Base-by-base conservation (phyloP, 2,113 vertebrate genomes). In the Callipepla squamata region DNA sequence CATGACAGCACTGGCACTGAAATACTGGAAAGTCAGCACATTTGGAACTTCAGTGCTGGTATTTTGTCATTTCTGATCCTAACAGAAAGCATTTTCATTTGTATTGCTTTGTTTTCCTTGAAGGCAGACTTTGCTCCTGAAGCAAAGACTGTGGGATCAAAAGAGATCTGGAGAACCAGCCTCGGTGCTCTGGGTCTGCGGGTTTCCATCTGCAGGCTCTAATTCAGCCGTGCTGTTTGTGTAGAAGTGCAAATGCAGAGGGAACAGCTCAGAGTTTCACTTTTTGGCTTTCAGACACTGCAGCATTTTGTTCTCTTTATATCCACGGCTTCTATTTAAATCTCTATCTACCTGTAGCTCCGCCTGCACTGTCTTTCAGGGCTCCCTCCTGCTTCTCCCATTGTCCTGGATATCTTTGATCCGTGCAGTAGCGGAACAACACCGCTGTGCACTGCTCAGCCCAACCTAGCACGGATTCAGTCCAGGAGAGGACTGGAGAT, bases 201-300 rank as follows among this genome's bases (percentile, higher is more conserved):
- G 11, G n/a, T 89, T 93, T 62, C 55, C 55, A 76, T 85, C 74
- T 87, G 62, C 48, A 77, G 67, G 51, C 51, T 70, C n/a, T 55
- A 74, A 67, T 61, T 63, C 28, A 13, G 55, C 47, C 1, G 0
- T 50, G 45, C 44, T 76, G 8, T 62, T 9, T 63, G 53, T 36
- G 34, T 91, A n/a, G 51, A 89, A 85, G 50, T 63, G 42, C 38
- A 89, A 36, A 89, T 74, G 79, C 63, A 36, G 81, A 93, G 84
- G 38, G 63, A 89, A 45, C 6, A 70, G 45, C 62, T 92, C 78
- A 66, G 85, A 80, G 67, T 89, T 92, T 82, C 77, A 62, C 26
- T 76, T 75, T 75, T 19, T 50, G 67, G n/a, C 75, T 87, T 87
- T 76, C n/a, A 89, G 87, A 57, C 0, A 1, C 67, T 89, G 81